A percentile compares a stretch with the other conserved stretches of the same genome.
Evolutionary conservation across 2,797 vertebrate genomes (phyloP).

Genomic region (Amblyraja radiata): DNA sequence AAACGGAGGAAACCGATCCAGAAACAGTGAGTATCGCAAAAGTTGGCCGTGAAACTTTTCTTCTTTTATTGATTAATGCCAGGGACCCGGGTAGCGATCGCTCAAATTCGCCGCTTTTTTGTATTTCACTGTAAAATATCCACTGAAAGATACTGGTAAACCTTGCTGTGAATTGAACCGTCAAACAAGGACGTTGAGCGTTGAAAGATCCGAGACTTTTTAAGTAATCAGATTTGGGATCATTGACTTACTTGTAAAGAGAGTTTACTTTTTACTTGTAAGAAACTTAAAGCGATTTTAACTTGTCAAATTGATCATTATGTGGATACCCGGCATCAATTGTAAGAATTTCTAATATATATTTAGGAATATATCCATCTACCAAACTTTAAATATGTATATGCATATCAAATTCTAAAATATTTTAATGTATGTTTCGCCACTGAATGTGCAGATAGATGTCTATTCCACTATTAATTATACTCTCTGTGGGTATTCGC

Average conservation of each 20-base stretch:
- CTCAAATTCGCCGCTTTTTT: not conserved
- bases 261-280: not conserved
- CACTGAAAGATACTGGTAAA: not conserved
- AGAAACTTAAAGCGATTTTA: not conserved
- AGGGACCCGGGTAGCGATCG: not conserved
- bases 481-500: not conserved
- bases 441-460: not conserved
- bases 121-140: not conserved
- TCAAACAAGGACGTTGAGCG: not conserved
- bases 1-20: slow-evolving; percentile 91
- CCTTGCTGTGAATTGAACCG: not conserved
- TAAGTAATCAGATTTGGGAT: too few relatives aligned
- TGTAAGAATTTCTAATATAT: too few relatives aligned
- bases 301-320: not conserved
- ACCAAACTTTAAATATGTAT: not conserved
- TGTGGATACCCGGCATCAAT: not conserved
- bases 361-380: not conserved
- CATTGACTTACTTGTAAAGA: not conserved
- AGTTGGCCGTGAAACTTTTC: too few relatives aligned
- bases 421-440: not conserved
- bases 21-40: slow-evolving; percentile 69
- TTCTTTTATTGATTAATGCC: too few relatives aligned
- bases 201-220: not conserved
- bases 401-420: slow-evolving; percentile 1
- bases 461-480: not conserved